Conservation (phyloP, 2,113 vertebrate species). For the Oceanodroma tethys region DNA sequence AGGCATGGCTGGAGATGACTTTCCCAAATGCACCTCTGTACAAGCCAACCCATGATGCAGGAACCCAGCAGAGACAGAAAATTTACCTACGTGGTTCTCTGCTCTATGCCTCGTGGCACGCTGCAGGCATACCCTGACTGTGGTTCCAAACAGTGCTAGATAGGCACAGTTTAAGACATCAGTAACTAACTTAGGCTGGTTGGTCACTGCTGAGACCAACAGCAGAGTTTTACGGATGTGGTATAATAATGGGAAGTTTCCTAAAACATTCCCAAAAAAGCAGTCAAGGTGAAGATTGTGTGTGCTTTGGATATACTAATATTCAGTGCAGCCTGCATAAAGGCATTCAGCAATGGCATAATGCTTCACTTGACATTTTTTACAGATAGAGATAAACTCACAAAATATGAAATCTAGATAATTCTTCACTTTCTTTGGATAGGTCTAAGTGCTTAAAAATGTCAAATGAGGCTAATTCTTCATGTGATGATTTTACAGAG, state of each 20-base stretch:
- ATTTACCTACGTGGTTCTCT: neutral
- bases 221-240: neutral
- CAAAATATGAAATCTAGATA: neutral
- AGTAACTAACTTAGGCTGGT: neutral
- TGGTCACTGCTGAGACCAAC: neutral
- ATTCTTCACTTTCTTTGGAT: neutral
- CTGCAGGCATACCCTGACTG: neutral
- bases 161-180: neutral
- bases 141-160: neutral
- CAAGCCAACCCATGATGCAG: neutral
- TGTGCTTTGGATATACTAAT: neutral
- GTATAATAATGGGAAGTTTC: neutral
- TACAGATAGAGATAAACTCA: neutral
- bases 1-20: neutral
- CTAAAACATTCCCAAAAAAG: neutral
- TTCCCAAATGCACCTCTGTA: neutral
- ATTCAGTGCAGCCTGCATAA: neutral
- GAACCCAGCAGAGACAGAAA: neutral
- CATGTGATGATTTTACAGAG: neutral
- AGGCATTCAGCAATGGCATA: neutral
- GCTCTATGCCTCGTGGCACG: rapidly evolving
- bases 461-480: conserved; percentile 9
- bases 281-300: neutral
- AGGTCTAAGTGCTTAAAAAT: conserved; percentile 1
- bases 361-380: neutral